Percentiles rank a stretch among this genome's conserved stretches.
phyloP scores from a whole-genome alignment of 2,113 vertebrate species.

The Chloebia gouldiae region DNA sequence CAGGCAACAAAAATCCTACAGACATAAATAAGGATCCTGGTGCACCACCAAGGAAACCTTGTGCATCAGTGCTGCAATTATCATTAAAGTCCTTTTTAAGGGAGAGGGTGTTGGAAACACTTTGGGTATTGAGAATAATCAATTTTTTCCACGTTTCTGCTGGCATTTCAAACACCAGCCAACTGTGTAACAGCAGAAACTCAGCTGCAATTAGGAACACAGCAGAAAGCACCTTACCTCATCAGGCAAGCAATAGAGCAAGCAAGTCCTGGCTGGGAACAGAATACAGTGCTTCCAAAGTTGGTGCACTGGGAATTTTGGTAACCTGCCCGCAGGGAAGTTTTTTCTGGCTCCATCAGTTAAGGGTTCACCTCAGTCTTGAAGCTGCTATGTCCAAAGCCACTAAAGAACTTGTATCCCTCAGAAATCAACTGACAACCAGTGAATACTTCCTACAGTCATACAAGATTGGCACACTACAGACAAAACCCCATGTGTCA shows the following conservation, averaged over 20 bases:
- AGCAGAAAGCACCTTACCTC: background rate
- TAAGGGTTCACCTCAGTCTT: background rate
- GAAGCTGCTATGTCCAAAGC: background rate
- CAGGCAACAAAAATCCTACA: background rate
- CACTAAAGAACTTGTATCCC: background rate
- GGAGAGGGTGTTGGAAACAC: background rate
- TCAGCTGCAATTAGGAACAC: background rate
- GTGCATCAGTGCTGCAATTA: background rate
- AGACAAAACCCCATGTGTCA: background rate
- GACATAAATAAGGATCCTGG: accelerated
- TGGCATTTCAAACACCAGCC: background rate
- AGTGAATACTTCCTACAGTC: background rate
- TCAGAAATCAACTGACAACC: background rate
- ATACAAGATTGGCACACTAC: too few relatives aligned
- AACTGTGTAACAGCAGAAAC: background rate
- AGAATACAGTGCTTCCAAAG: background rate
- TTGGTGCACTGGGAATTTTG: background rate
- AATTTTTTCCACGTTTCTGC: background rate
- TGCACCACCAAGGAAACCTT: background rate
- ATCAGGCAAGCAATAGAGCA: background rate
- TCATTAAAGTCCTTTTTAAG: background rate
- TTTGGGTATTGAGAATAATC: background rate
- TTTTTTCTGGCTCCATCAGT: background rate
- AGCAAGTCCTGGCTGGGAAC: background rate
- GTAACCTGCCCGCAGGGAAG: background rate